Base-by-base conservation (phyloP, 2,888 invertebrate genomes). In the Clivina fossor region DNA sequence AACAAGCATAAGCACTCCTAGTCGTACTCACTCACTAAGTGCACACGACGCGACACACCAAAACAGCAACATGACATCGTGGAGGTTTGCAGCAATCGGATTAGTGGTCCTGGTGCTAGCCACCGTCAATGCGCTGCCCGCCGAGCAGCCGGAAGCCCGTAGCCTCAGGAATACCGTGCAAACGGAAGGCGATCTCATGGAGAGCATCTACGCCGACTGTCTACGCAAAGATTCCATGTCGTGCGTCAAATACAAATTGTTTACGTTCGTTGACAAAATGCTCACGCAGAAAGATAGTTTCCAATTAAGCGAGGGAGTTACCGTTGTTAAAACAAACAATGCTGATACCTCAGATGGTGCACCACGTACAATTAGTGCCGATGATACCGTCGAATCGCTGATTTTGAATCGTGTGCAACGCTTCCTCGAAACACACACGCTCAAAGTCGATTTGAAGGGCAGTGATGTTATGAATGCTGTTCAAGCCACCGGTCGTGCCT, bases 191-290 rank as follows among this genome's bases (percentile, higher is more conserved):
- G 90, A 91, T 66, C 80, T 90, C 58, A 84, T 90, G 77, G 85
- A 87, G 67, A 78, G 84, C 66, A 85, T 85, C 69, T 86, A 86
- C 72, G 79, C 79, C 66, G 91, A 91, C 67, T 91, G 91, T 70
- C 75, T 89, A 60, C 81, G 84, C 66, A 91, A 90, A 74, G 90
- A 90, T 69, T 89, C 90, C 20, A 84, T 88, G 63, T 85, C 87
- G 73, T 91, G 91, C 72, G 83, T 91, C 66, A 91, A 90, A 73
- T 88, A 89, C 78, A 91, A 90, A 71, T 82, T 91, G 69, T 89
- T 90, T 78, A 85, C 88, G 16, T 90, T 86, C 74, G 88, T 91
- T 63, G 91, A 91, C 77, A 90, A 90, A 74, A 86, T 88, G 78
- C 78, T 90, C 57, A 84, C 85, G 43, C 85, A 86, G 64, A 89